Percentiles rank a stretch among this genome's conserved stretches.
Evolutionary conservation across 1,140 invertebrate genomes (phyloP).

Genomic region (Zaprionus inermis): DNA sequence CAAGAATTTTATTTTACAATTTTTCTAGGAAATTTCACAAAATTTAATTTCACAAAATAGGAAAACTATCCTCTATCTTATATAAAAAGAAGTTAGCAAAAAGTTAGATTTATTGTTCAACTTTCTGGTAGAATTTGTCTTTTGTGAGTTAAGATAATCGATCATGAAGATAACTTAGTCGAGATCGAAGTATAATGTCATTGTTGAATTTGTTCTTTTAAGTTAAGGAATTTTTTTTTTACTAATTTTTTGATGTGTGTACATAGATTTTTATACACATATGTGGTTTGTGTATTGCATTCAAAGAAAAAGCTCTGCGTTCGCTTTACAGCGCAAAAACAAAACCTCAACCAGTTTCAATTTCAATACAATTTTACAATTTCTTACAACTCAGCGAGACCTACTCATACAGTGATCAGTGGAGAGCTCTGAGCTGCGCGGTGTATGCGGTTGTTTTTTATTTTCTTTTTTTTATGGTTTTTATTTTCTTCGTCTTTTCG

Average conservation of each 20-base stretch:
- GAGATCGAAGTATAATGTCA: not conserved
- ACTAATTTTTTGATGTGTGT: not conserved
- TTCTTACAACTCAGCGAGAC: conserved; percentile 68
- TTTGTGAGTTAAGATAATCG: too few relatives aligned
- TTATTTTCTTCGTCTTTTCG: conserved; percentile 51
- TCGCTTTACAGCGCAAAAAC: conserved; percentile 33
- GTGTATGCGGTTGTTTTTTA: conserved; percentile 29
- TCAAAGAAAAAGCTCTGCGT: conserved; percentile 30
- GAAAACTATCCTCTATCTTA: too few relatives aligned
- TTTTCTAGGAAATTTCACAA: too few relatives aligned
- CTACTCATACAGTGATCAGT: conserved; percentile 31
- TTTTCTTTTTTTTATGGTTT: conserved; percentile 31
- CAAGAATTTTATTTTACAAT: too few relatives aligned
- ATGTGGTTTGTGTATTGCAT: conserved; percentile 23
- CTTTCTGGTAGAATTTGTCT: too few relatives aligned
- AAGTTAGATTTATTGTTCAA: too few relatives aligned
- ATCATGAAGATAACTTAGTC: not conserved
- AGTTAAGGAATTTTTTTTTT: not conserved
- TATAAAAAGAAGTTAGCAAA: too few relatives aligned
- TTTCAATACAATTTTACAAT: conserved; percentile 79
- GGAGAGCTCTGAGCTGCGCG: conserved; percentile 31
- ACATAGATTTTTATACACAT: conserved; percentile 3
- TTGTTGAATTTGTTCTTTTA: not conserved
- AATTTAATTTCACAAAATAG: too few relatives aligned
- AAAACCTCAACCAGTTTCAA: conserved; percentile 76